phyloP scores from a whole-genome alignment of 2,113 vertebrate species.

The Microtus montanus region DNA sequence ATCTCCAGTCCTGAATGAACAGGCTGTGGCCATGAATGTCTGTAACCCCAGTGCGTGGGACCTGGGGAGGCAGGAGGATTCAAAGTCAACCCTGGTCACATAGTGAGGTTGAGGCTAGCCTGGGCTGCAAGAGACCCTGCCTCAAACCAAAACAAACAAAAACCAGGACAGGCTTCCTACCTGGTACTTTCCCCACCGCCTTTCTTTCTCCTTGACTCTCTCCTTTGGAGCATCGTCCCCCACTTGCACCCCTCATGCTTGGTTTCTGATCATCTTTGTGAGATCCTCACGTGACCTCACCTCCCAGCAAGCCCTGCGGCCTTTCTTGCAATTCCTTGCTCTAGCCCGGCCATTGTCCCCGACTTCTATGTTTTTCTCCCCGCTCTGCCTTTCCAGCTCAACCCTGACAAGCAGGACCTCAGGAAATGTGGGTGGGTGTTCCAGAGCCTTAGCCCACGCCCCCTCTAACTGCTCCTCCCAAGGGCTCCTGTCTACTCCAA shows the following conservation, averaged over 20 bases:
- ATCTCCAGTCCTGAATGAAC: neutral
- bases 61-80: neutral
- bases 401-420: neutral
- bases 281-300: too few relatives aligned
- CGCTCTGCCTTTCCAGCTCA: neutral
- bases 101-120: neutral
- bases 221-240: neutral
- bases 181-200: neutral
- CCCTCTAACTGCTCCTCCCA: neutral
- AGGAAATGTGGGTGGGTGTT: neutral
- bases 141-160: neutral
- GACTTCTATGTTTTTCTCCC: neutral
- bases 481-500: neutral
- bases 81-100: neutral
- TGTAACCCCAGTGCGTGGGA: neutral
- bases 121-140: neutral
- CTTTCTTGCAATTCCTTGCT: neutral
- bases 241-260: neutral
- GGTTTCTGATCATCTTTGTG: neutral
- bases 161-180: neutral
- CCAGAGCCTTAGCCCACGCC: neutral
- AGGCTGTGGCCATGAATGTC: neutral
- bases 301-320: neutral
- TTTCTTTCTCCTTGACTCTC: neutral
- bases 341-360: neutral